Evolutionary conservation across 2,888 invertebrate genomes (phyloP), one percentile per base, ranked within the genome.

Genomic region (Dryocosmus kuriphilus): DNA sequence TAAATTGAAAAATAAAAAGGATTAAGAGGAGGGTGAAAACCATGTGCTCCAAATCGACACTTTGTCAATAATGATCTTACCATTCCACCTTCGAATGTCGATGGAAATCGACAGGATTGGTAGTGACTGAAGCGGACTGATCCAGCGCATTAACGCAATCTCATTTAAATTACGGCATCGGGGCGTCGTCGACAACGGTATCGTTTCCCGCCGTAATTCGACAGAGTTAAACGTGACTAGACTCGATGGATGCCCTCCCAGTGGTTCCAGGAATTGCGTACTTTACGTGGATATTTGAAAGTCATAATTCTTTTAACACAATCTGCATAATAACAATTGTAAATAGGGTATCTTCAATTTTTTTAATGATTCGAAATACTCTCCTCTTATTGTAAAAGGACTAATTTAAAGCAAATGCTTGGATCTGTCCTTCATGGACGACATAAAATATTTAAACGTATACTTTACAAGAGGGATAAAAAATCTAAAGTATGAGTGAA

Each of bases 91-190:
- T 51, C 51, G 51, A 74, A 74, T 81, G 81, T 78, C 75, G 81
- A 76, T 78, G 81, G 83, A 84, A 84, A 83, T 84, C 80, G 85
- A 86, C 83, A 79, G 80, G 81, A 80, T 76, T 67, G 81, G 81
- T 84, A 84, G 84, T 84, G 85, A 83, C 83, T 83, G 80, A 82
- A 85, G 83, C 83, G 77, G 76, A 78, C 75, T 79, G 77, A 77
- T 78, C 77, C 79, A 79, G 80, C 82, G 82, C 84, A 82, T 84
- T 84, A 85, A 83, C 84, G 80, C 82, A 83, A 86, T 86, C 84
- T 84, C 83, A 86, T 85, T 86, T 84, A 83, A 85, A 84, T 85
- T 85, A 85, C 83, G 80, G 80, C 83, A 82, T 83, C 79, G 81
- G 78, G 81, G 79, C 83, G 75, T 81, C 81, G 81, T 81, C 81